These are phyloP conservation scores for Apamea monoglypha DNA, from an alignment of 2,888 invertebrate genomes.

Conservation along the genomic window DNA sequence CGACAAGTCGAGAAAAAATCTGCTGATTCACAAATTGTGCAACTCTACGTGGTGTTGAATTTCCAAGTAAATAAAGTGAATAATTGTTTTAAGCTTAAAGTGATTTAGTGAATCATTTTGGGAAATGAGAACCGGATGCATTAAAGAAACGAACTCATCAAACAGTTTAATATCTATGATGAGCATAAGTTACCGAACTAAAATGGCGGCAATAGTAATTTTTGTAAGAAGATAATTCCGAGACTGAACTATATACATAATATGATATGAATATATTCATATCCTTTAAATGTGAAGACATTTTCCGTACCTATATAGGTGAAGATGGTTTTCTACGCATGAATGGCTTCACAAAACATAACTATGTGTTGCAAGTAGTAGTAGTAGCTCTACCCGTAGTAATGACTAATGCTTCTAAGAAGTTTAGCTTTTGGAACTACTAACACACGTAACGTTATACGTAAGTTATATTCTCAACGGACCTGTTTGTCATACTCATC, in stretches of 20 bases:
- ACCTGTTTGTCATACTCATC: slow-evolving; percentile 9
- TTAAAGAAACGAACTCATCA: neutral
- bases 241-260: neutral
- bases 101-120: slow-evolving; percentile 21
- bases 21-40: slow-evolving; percentile 31
- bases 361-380: slow-evolving; percentile 15
- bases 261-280: neutral
- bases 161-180: neutral
- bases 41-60: neutral
- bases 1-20: slow-evolving; percentile 26
- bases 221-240: too few species aligned
- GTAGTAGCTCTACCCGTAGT: slow-evolving; percentile 7
- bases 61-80: slow-evolving; percentile 34
- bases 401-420: slow-evolving; percentile 43
- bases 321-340: slow-evolving; percentile 4
- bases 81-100: slow-evolving; percentile 27
- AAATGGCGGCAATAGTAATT: neutral
- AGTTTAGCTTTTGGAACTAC: slow-evolving; percentile 22
- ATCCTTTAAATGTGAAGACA: neutral
- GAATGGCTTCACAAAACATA: slow-evolving; percentile 16
- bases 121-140: neutral
- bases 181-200: neutral
- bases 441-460: slow-evolving; percentile 11
- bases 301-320: neutral
- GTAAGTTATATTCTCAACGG: slow-evolving; percentile 4